These are phyloP conservation scores for Perca flavescens DNA, from an alignment of 2,113 vertebrate genomes.

Conservation along the genomic window DNA sequence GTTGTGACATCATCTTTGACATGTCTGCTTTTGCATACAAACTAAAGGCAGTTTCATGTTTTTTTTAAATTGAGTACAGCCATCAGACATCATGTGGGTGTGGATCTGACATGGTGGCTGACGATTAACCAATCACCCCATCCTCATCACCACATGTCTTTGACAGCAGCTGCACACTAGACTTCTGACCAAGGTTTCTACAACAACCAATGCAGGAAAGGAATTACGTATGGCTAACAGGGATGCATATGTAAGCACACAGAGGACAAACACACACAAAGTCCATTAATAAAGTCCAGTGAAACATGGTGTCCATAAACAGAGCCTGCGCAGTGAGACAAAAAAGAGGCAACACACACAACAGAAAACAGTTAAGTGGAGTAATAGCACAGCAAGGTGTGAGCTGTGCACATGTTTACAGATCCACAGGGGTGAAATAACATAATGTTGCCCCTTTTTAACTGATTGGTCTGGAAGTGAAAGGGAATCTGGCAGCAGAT, in stretches of 20 bases:
- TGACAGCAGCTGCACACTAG: slow-evolving; percentile 68
- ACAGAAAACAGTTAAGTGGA: slow-evolving; percentile 22
- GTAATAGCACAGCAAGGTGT: slow-evolving; percentile 7
- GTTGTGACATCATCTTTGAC: not conserved
- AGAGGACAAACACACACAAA: slow-evolving; percentile 19
- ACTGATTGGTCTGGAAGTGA: slow-evolving; percentile 56
- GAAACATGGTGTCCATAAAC: slow-evolving; percentile 12
- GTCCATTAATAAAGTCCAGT: slow-evolving; percentile 10
- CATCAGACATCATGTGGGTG: not conserved
- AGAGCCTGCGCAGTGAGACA: not conserved
- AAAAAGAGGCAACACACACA: slow-evolving; percentile 12
- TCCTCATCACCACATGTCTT: slow-evolving; percentile 28
- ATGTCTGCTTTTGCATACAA: not conserved
- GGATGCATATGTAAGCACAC: slow-evolving; percentile 17
- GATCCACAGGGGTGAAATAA: slow-evolving; percentile 15
- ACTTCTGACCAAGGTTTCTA: slow-evolving; percentile 63
- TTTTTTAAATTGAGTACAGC: not conserved
- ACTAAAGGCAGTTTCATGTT: not conserved
- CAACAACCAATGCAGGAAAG: slow-evolving; percentile 53
- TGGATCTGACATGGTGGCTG: slow-evolving; percentile 25
- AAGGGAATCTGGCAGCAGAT: slow-evolving; percentile 74
- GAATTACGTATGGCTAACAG: slow-evolving; percentile 27
- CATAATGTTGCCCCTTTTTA: slow-evolving; percentile 27
- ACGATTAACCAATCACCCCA: slow-evolving; percentile 41
- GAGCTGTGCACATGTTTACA: not conserved